Conservation (phyloP, 1,140 invertebrate species). For the Drosophila paulistorum region DNA sequence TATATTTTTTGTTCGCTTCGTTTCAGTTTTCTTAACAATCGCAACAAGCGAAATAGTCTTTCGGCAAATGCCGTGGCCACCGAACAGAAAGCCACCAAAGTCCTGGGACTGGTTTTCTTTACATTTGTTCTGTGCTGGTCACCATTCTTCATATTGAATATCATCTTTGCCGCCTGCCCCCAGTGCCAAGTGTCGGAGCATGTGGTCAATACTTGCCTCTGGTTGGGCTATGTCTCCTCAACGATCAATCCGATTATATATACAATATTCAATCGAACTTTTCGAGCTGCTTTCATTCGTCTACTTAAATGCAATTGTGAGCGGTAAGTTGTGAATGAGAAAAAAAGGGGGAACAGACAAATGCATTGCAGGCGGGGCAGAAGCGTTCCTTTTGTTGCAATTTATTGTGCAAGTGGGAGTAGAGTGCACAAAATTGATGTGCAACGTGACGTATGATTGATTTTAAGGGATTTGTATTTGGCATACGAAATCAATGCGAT, state of each 20-base stretch:
- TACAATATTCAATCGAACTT: constrained; percentile 94
- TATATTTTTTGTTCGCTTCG: too few species aligned
- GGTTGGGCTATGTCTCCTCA: constrained; percentile 95
- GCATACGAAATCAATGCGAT: constrained; percentile 37
- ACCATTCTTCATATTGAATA: constrained; percentile 94
- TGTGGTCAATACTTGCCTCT: constrained; percentile 89
- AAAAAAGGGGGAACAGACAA: too few species aligned
- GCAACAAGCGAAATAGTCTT: constrained; percentile 86
- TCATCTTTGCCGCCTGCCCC: constrained; percentile 90
- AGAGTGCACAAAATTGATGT: constrained; percentile 53
- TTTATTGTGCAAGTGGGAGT: constrained; percentile 43
- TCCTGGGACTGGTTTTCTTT: constrained; percentile 93
- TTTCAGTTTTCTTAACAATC: constrained; percentile 86
- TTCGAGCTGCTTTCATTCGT: constrained; percentile 92
- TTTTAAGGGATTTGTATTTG: constrained; percentile 55
- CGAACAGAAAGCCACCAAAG: constrained; percentile 92
- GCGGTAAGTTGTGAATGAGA: constrained; percentile 84
- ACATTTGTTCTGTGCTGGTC: constrained; percentile 96
- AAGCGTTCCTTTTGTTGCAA: constrained; percentile 29
- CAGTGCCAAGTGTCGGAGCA: constrained; percentile 87
- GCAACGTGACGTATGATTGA: constrained; percentile 76
- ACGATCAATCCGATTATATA: constrained; percentile 94
- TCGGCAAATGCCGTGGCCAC: constrained; percentile 91
- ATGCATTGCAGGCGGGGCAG: neutral
- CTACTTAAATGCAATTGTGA: constrained; percentile 90